Evolutionary conservation across 2,797 vertebrate species (phyloP), one percentile per base, ranked within the genome.

Genomic region (Eospalax fontanierii): DNA sequence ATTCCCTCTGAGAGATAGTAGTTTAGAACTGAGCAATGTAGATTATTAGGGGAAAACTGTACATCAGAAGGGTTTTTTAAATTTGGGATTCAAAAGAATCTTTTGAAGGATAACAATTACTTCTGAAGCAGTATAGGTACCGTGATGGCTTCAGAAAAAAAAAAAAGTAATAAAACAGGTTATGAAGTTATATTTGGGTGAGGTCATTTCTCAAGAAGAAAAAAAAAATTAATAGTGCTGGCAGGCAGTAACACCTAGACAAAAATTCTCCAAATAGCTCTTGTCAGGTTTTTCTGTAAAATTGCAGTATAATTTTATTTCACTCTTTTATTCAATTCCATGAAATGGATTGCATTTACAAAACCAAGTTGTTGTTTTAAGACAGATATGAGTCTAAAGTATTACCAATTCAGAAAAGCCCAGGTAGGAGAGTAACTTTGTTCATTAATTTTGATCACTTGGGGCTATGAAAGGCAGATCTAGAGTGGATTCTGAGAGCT

Each of bases 61-160:
- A 98, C 98, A 98, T 98, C 97, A 97, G 96, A 98, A 98, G 93
- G 95, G 1, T 66, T 57, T 61, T 98, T 98, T 98, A 98, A 96
- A 98, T 98, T 98, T 87, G 71, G 22, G 57, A n/a, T 33, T 76
- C 73, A 61, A 75, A 97, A 98, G 98, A 63, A 98, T 92, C 97
- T 96, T 98, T 98, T 98, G 97, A 98, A 98, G 97, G 97, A 98
- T 98, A 99, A 98, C 97, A 98, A 98, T 98, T 98, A 98, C 98
- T 98, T 99, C 97, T 98, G 97, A 97, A 98, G 98, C 97, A 95
- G 94, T 98, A 98, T 87, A 97, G 97, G 98, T 97, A 92, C 98
- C 98, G 97, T 98, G 97, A 96, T 97, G 91, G 98, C 98, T 98
- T 98, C 98, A 97, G 97, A 15, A 63, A 63, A 22, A 59, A 15